phyloP scores from a whole-genome alignment of 2,113 vertebrate genomes.

The Chaenogobius annularis region DNA sequence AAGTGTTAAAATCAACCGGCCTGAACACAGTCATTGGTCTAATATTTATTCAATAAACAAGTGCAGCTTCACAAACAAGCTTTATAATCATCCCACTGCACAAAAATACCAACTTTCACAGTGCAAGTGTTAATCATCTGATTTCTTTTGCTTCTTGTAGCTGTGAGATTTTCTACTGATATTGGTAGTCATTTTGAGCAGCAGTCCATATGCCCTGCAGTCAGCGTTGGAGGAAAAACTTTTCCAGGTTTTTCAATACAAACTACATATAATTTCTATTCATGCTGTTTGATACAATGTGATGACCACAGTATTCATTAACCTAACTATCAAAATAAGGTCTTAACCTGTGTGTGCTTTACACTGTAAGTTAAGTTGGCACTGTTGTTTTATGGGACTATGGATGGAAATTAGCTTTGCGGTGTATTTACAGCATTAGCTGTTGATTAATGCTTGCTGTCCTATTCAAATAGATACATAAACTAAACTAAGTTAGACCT shows the following conservation, averaged over 20 bases:
- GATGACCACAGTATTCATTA: background rate
- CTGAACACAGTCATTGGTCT: constrained; percentile 44
- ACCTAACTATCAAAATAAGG: background rate
- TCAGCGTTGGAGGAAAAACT: constrained; percentile 78
- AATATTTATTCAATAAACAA: constrained; percentile 70
- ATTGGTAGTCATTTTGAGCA: constrained; percentile 72
- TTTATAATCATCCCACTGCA: constrained; percentile 43
- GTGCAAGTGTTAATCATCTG: constrained; percentile 14
- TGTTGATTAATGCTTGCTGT: too few species aligned
- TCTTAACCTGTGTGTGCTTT: too few species aligned
- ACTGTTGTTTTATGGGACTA: too few species aligned
- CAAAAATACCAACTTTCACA: constrained; percentile 23
- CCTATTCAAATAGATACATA: too few species aligned
- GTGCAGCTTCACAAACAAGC: constrained; percentile 73
- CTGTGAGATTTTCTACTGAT: constrained; percentile 78
- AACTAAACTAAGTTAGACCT: background rate
- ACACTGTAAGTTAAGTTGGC: too few species aligned
- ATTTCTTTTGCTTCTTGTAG: constrained; percentile 66
- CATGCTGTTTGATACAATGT: background rate
- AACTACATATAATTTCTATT: background rate
- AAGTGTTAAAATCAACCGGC: constrained; percentile 48
- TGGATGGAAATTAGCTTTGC: too few species aligned
- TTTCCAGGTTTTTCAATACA: constrained; percentile 77
- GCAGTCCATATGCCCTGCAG: constrained; percentile 75
- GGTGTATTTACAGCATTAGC: too few species aligned